phyloP scores from a whole-genome alignment of 1,140 invertebrate species.

The Holcopasites calliopsidis region DNA sequence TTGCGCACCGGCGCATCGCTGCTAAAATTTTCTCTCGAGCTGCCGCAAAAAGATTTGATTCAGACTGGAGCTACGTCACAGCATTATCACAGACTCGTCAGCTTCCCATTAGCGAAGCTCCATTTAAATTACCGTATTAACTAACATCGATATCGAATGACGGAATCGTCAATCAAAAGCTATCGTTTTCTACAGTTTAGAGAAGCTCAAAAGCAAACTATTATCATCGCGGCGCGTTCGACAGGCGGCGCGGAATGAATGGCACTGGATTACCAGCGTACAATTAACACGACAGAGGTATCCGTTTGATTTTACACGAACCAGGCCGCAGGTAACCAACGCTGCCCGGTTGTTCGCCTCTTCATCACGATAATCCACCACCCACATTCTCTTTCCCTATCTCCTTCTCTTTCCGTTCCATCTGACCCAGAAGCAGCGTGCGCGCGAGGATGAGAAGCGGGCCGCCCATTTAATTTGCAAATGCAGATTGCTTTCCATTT shows the following conservation, averaged over 20 bases:
- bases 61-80: too few relatives aligned
- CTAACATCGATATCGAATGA: too few relatives aligned
- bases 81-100: too few relatives aligned
- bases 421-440: too few relatives aligned
- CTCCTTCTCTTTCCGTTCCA: not conserved
- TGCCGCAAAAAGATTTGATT: not conserved
- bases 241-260: slow-evolving; percentile 19
- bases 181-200: not conserved
- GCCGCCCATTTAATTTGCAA: slow-evolving; percentile 74
- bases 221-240: not conserved
- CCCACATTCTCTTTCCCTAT: slow-evolving; percentile 8
- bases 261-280: slow-evolving; percentile 69
- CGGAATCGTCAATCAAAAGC: too few relatives aligned
- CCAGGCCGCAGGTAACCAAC: slow-evolving; percentile 60
- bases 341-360: slow-evolving; percentile 44
- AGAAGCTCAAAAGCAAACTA: not conserved
- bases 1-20: not conserved
- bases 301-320: slow-evolving; percentile 72
- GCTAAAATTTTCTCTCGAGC: slow-evolving; percentile 11
- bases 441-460: slow-evolving; percentile 31
- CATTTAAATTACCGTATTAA: too few relatives aligned
- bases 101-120: too few relatives aligned
- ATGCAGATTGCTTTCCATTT: slow-evolving; percentile 78
- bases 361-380: slow-evolving; percentile 64
- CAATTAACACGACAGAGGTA: slow-evolving; percentile 71